These are phyloP conservation scores for Sclerurus mexicanus DNA, from an alignment of 2,113 vertebrate genomes.

Conservation along the genomic window DNA sequence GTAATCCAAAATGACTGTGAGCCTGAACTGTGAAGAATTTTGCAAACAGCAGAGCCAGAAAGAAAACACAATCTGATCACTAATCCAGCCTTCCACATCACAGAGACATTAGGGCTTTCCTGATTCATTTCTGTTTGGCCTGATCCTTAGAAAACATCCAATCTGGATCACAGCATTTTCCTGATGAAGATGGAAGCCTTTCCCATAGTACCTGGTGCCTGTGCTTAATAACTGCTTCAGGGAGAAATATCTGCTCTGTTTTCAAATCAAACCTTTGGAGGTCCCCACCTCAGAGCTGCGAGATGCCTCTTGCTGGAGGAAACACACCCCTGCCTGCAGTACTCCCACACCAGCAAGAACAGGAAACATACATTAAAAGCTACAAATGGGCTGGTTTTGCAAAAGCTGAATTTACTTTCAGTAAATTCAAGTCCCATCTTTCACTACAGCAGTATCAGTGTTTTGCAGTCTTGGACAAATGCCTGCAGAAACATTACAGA, in stretches of 20 bases:
- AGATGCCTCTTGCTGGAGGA: neutral
- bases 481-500: neutral
- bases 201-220: neutral
- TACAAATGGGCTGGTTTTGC: neutral
- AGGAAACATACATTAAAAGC: neutral
- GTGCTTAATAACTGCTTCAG: neutral
- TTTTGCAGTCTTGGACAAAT: neutral
- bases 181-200: neutral
- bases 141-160: neutral
- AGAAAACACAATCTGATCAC: neutral
- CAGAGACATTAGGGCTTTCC: neutral
- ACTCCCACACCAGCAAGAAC: neutral
- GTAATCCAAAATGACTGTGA: neutral
- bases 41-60: neutral
- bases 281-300: neutral
- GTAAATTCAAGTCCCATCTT: neutral
- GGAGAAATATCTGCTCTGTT: neutral
- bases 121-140: neutral
- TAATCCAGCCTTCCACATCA: neutral
- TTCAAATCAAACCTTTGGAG: neutral
- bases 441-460: neutral
- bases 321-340: fast-evolving
- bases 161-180: neutral
- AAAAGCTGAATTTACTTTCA: neutral
- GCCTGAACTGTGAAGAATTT: neutral